Base-by-base conservation (phyloP, 2,797 vertebrate genomes). In the Apogon hyalosoma region DNA sequence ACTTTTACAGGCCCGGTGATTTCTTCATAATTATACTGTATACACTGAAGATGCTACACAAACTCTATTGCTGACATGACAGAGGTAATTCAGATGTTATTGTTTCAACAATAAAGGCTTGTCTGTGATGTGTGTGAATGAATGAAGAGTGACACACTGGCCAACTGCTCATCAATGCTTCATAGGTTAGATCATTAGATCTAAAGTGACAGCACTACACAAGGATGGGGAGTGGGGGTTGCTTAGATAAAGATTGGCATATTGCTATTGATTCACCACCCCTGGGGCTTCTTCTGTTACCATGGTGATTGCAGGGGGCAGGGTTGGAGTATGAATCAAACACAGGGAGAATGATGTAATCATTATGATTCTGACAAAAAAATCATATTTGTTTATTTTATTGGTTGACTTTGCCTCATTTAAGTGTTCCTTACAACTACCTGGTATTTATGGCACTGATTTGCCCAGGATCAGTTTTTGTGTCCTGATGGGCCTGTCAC, bases 121-220 rank as follows among this genome's bases (percentile, higher is more conserved):
- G 50, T 24, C 38, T 78, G 47, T 49, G n/a, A 43, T 39, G 41
- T 41, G 48, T 36, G 69, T 39, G 72, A 75, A 52, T 75, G 82
- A 90, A 90, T 90, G 85, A 92, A 86, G 91, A 92, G 85, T 86
- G 90, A 87, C 86, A 60, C 83, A 69, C 78, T 86, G 69, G 82
- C 82, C 59, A 65, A 88, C 73, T 85, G 81, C 88, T 92, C 88
- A 92, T 88, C 90, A 91, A 90, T 91, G 92, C 88, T 87, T 91
- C 88, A 91, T 91, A 91, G 90, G 90, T 90, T 91, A 88, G 88
- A 91, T 92, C 90, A 91, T 92, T 93, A 92, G 86, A 91, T 92
- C 90, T 91, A 89, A 92, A 92, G 91, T 92, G 91, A 92, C 91
- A 90, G 90, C 75, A 57, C 85, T 89, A 90, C 88, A 93, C 88